Percentiles rank a stretch among this genome's conserved stretches.
Evolutionary conservation across 2,888 invertebrate species (phyloP).

Genomic region (Teinopalpus imperialis): DNA sequence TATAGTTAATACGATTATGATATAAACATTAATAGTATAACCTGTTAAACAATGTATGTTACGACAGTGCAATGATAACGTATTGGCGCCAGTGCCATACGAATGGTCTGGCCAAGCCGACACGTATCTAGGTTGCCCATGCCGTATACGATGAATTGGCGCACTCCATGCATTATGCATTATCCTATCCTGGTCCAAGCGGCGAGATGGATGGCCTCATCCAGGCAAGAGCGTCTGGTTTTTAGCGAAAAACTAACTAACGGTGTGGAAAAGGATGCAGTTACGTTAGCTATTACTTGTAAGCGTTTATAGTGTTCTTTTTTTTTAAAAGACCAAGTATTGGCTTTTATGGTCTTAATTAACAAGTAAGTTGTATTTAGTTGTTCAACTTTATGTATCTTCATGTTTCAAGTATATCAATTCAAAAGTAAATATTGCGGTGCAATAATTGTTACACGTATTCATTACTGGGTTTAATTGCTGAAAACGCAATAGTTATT

Average conservation of each 20-base stretch:
- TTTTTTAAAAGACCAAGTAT: too few species aligned
- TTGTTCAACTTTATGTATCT: too few species aligned
- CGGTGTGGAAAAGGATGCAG: constrained; percentile 3
- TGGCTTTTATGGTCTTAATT: too few species aligned
- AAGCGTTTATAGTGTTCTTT: too few species aligned
- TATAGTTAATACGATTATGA: too few species aligned
- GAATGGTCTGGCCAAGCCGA: constrained; percentile 9
- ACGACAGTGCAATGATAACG: constrained; percentile 1
- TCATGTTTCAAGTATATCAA: too few species aligned
- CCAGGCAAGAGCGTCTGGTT: constrained; percentile 15
- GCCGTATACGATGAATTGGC: constrained; percentile 21
- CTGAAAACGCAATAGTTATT: too few species aligned
- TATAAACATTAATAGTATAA: too few species aligned
- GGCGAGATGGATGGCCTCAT: constrained; percentile 15
- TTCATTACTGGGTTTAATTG: too few species aligned
- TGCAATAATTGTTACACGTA: too few species aligned
- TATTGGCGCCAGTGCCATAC: constrained; percentile 11
- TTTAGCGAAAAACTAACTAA: constrained; percentile 22
- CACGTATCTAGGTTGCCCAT: constrained; percentile 20
- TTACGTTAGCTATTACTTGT: constrained; percentile 1
- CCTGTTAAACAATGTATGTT: not conserved
- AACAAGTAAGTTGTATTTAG: too few species aligned
- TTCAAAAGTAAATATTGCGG: too few species aligned
- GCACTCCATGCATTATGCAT: constrained; percentile 19
- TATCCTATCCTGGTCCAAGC: constrained; percentile 11